Conservation (phyloP, 2,113 vertebrate genomes). For the Chiloscyllium plagiosum region DNA sequence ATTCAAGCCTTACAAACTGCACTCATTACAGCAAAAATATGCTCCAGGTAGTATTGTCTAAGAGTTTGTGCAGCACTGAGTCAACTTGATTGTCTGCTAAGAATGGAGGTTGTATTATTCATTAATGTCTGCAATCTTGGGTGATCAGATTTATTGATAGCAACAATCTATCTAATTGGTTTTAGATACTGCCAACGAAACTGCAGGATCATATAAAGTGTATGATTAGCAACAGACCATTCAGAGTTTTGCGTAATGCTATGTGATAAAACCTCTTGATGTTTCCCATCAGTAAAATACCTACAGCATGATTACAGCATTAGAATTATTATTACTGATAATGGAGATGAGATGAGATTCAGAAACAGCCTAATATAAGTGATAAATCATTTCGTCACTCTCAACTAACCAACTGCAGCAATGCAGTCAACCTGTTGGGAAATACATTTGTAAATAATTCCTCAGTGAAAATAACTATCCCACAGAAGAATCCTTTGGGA, state of each 20-base stretch:
- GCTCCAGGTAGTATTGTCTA: background rate
- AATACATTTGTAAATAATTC: background rate
- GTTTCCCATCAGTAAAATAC: background rate
- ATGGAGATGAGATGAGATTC: constrained; percentile 4
- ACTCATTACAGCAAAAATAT: background rate
- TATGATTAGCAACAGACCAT: background rate
- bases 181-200: background rate
- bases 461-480: background rate
- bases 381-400: constrained; percentile 18
- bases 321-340: background rate
- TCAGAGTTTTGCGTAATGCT: background rate
- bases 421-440: background rate
- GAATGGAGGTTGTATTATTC: background rate
- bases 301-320: background rate
- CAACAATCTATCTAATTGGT: background rate
- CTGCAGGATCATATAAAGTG: background rate
- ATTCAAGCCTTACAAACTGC: background rate
- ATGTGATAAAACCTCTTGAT: background rate
- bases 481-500: background rate
- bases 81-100: background rate
- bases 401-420: background rate
- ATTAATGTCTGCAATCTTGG: background rate
- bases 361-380: background rate
- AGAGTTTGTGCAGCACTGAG: constrained; percentile 2
- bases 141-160: background rate